Conservation (phyloP, 2,888 invertebrate genomes). For the Acrobasis suavella region DNA sequence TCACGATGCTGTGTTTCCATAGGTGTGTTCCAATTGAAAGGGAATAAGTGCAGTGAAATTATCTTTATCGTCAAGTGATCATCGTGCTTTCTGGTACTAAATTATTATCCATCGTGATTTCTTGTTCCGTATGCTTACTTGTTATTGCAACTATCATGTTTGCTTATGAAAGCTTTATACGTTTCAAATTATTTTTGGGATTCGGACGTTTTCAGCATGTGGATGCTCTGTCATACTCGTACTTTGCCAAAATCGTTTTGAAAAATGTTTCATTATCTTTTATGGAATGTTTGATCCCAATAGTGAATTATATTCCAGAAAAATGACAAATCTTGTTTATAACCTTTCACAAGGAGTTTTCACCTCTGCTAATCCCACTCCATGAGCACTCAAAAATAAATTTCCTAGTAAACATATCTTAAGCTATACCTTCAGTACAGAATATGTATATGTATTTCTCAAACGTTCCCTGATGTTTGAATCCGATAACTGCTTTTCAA, state of each 20-base stretch:
- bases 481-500: conserved; percentile 27
- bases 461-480: conserved; percentile 22
- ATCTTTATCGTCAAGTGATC: too few relatives aligned
- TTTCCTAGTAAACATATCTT: background rate
- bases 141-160: too few relatives aligned
- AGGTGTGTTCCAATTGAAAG: too few relatives aligned
- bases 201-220: background rate
- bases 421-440: conserved; percentile 17
- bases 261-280: conserved; percentile 8
- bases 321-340: background rate
- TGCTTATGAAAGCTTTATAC: background rate
- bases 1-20: too few relatives aligned
- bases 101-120: too few relatives aligned
- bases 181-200: background rate
- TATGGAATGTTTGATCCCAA: background rate
- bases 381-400: background rate
- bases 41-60: too few relatives aligned
- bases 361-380: background rate
- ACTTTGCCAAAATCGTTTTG: background rate
- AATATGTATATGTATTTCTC: conserved; percentile 26
- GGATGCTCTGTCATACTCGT: background rate
- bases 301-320: background rate
- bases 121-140: too few relatives aligned
- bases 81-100: too few relatives aligned
- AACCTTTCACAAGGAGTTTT: background rate